Percentiles rank a stretch among this genome's conserved stretches.
Evolutionary conservation across 92 coral and sea anemone species (phyloP).

Genomic region (Palythoa heliodiscus): DNA sequence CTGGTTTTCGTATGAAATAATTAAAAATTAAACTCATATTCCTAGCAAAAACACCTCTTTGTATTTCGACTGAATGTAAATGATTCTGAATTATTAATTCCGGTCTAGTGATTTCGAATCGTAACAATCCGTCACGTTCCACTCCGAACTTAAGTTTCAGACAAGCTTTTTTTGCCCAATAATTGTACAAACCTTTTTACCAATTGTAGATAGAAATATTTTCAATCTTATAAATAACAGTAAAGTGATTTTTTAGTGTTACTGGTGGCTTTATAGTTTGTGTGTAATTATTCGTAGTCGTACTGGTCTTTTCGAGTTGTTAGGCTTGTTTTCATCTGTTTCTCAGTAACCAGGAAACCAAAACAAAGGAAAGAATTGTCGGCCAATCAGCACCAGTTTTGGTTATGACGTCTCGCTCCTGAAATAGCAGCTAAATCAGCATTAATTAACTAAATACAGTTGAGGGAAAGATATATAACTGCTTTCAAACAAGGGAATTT

Average conservation of each 20-base stretch:
- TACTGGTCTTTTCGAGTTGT: not conserved
- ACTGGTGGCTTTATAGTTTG: too few relatives aligned
- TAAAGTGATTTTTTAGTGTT: not conserved
- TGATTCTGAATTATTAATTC: not conserved
- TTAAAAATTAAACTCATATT: too few relatives aligned
- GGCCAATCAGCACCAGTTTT: slow-evolving; percentile 18
- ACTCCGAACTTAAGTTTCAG: not conserved
- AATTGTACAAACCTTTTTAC: not conserved
- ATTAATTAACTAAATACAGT: not conserved
- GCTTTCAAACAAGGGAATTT: slow-evolving; percentile 30
- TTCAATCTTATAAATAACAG: not conserved
- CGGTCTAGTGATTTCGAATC: not conserved
- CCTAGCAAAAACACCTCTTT: too few relatives aligned
- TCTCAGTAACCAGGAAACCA: slow-evolving; percentile 26
- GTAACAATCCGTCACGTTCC: not conserved
- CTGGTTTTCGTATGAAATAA: too few relatives aligned
- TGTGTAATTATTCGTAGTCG: not conserved
- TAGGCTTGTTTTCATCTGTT: not conserved
- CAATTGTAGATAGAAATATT: not conserved
- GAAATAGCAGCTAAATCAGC: slow-evolving; percentile 28
- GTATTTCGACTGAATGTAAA: too few relatives aligned
- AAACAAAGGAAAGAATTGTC: not conserved
- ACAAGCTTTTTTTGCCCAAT: not conserved
- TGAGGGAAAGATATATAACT: not conserved
- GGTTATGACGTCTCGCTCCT: not conserved